Evolutionary conservation across 2,888 invertebrate species (phyloP).

Genomic region (Drepanosiphum platanoidis): DNA sequence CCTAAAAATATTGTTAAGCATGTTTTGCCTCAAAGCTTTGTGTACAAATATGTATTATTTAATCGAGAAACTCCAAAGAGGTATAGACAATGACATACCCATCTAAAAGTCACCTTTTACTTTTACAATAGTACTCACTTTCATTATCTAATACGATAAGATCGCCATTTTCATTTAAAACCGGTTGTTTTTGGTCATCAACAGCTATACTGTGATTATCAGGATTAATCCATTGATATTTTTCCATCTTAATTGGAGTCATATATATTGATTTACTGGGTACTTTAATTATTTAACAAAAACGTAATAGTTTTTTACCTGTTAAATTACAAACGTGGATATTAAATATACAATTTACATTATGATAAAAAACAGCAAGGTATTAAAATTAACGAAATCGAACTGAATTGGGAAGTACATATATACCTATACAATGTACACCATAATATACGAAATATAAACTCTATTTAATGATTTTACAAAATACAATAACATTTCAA

Average conservation of each 20-base stretch:
- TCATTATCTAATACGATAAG: slow-evolving; percentile 60
- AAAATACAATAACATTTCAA: not conserved
- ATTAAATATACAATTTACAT: slow-evolving; percentile 15
- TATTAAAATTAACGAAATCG: no score
- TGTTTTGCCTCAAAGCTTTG: not conserved
- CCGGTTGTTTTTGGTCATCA: slow-evolving; percentile 58
- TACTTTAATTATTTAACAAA: slow-evolving; percentile 38
- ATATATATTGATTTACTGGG: not conserved
- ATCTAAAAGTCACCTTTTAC: not conserved
- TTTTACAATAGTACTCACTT: slow-evolving; percentile 39
- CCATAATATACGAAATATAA: not conserved
- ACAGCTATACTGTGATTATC: slow-evolving; percentile 58
- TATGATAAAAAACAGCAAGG: not conserved
- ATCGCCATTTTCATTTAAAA: slow-evolving; percentile 55
- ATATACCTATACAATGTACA: not conserved
- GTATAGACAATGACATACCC: not conserved
- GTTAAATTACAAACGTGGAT: slow-evolving; percentile 50
- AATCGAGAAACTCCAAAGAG: not conserved
- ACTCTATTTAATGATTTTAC: not conserved
- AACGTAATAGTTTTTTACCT: slow-evolving; percentile 40
- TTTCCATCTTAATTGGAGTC: slow-evolving; percentile 32
- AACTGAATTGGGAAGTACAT: no score
- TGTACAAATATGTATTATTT: not conserved
- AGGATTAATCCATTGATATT: slow-evolving; percentile 53
- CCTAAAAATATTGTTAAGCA: slow-evolving; percentile 24